Conservation (phyloP, 2,113 vertebrate genomes). For the Sporophila hypoxantha region DNA sequence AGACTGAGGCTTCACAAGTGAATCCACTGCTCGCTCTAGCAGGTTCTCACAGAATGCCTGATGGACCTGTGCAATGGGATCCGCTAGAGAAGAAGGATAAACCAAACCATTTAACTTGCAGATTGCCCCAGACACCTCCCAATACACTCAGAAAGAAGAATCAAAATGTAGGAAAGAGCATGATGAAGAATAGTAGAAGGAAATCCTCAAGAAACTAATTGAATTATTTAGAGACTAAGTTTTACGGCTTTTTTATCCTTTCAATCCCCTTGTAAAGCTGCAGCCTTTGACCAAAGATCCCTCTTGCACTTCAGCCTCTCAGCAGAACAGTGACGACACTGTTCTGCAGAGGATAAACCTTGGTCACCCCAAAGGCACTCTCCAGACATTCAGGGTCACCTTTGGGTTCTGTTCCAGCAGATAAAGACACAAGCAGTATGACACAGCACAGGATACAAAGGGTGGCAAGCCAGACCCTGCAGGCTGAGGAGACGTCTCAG, state of each 20-base stretch:
- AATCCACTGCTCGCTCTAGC: conserved; percentile 86
- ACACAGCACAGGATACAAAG: background rate
- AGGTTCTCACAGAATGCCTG: conserved; percentile 93
- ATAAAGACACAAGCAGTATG: background rate
- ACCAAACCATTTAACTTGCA: background rate
- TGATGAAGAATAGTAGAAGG: background rate
- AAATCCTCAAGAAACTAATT: background rate
- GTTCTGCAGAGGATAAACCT: background rate
- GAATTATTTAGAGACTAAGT: background rate
- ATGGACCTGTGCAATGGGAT: conserved; percentile 92
- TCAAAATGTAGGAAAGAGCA: background rate
- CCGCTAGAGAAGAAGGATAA: conserved; percentile 66
- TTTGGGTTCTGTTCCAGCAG: background rate
- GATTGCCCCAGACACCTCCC: accelerated
- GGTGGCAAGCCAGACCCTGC: background rate
- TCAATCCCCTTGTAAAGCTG: background rate
- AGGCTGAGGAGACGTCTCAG: background rate
- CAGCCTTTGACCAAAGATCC: background rate
- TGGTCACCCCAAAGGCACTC: background rate
- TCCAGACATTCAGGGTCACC: background rate
- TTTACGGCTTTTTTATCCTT: background rate
- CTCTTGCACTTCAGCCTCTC: background rate
- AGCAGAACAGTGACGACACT: background rate
- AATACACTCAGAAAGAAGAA: background rate
- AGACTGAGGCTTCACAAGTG: conserved; percentile 84